These are phyloP conservation scores for Oedothorax gibbosus DNA, from an alignment of 1,140 invertebrate species.

Conservation along the genomic window DNA sequence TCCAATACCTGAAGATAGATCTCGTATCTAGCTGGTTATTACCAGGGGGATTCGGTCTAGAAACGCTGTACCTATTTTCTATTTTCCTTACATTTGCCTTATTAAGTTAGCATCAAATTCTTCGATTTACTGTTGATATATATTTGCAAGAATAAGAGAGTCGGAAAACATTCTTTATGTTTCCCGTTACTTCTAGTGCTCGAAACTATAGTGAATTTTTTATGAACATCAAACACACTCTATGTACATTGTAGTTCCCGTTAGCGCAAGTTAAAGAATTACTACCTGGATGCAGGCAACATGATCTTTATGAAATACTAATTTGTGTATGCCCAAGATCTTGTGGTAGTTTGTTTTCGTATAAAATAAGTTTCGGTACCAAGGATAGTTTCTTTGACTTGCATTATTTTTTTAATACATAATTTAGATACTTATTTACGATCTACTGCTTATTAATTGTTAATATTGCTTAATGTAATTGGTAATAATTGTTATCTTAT, in stretches of 20 bases:
- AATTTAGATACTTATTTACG: too few species aligned
- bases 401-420: too few species aligned
- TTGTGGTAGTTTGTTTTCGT: too few species aligned
- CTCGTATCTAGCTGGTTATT: slow-evolving; percentile 36
- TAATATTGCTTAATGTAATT: too few species aligned
- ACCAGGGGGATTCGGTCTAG: slow-evolving; percentile 31
- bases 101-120: slow-evolving; percentile 56
- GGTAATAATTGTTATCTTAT: too few species aligned
- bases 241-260: too few species aligned
- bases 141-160: slow-evolving; percentile 37
- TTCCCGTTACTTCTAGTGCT: background rate
- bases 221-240: background rate
- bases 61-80: slow-evolving; percentile 4
- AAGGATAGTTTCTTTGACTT: too few species aligned
- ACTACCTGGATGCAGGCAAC: too few species aligned
- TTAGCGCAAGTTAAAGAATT: too few species aligned
- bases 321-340: slow-evolving; percentile 17
- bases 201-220: slow-evolving; percentile 40
- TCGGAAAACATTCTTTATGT: slow-evolving; percentile 7
- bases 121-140: slow-evolving; percentile 23
- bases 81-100: slow-evolving; percentile 38
- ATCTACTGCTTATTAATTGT: too few species aligned
- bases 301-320: slow-evolving; percentile 31
- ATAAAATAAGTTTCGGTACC: too few species aligned
- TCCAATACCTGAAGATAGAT: slow-evolving; percentile 20